Evolutionary conservation across 2,888 invertebrate species (phyloP).

Genomic region (Exephanes ischioxanthus): DNA sequence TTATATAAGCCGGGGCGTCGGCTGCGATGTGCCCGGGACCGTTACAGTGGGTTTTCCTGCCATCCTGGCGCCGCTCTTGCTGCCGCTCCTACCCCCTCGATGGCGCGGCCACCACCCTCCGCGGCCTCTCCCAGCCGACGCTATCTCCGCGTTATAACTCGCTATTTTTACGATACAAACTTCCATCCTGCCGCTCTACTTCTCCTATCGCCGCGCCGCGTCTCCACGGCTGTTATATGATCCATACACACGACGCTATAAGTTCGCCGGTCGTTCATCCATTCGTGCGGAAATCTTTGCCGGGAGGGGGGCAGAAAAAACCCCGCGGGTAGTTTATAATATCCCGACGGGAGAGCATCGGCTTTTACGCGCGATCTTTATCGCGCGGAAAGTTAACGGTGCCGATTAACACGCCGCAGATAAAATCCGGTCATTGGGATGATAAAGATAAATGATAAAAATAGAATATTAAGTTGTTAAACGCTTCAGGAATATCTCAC

Average conservation of each 20-base stretch:
- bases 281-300: conserved; percentile 22
- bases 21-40: conserved; percentile 44
- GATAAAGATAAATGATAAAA: too few species aligned
- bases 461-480: too few species aligned
- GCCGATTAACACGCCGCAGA: too few species aligned
- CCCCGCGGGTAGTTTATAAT: background rate
- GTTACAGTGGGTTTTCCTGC: conserved; percentile 12
- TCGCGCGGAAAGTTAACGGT: too few species aligned
- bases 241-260: conserved; percentile 14
- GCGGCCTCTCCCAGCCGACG: background rate
- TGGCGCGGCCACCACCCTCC: background rate
- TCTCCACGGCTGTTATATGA: conserved; percentile 45
- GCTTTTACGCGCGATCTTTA: too few species aligned
- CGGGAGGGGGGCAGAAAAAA: background rate
- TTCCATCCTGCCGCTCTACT: conserved; percentile 58
- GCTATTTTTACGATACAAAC: conserved; percentile 66
- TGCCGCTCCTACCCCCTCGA: conserved; percentile 10
- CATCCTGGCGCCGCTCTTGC: conserved; percentile 62
- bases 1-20: conserved; percentile 58
- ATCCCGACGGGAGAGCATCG: background rate
- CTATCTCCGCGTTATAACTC: conserved; percentile 52
- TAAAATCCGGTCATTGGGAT: too few species aligned
- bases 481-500: too few species aligned
- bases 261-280: conserved; percentile 2
- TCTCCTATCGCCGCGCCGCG: conserved; percentile 28